These are phyloP conservation scores for Lobophora halterata DNA, from an alignment of 2,888 invertebrate genomes.

Conservation along the genomic window DNA sequence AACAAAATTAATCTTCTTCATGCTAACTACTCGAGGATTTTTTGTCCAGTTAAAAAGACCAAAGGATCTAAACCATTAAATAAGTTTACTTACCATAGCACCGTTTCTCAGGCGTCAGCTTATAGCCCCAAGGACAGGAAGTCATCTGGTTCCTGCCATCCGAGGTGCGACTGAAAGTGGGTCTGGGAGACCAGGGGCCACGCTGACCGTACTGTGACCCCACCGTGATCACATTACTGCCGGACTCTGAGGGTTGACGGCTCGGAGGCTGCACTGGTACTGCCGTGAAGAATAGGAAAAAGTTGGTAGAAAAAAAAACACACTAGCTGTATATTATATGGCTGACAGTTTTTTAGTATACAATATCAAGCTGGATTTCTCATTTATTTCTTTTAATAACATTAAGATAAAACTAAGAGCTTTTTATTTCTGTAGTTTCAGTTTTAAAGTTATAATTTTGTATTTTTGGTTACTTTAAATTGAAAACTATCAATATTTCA, in stretches of 20 bases:
- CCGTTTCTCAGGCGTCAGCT: constrained; percentile 85
- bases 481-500: neutral
- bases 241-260: constrained; percentile 29
- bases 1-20: no score
- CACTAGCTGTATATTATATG: no score
- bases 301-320: no score
- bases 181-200: constrained; percentile 54
- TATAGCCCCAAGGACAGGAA: constrained; percentile 89
- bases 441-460: no score
- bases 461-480: no score
- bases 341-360: no score
- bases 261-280: constrained; percentile 28
- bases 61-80: neutral
- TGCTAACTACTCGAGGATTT: no score
- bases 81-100: constrained; percentile 65
- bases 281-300: no score
- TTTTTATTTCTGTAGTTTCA: no score
- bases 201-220: constrained; percentile 70
- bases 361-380: no score
- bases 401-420: no score
- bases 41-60: neutral
- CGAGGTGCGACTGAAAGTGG: constrained; percentile 44
- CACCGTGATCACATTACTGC: constrained; percentile 65
- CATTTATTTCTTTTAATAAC: no score
- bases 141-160: constrained; percentile 48